Conservation (phyloP, 2,113 vertebrate species). For the Serilophus lunatus region DNA sequence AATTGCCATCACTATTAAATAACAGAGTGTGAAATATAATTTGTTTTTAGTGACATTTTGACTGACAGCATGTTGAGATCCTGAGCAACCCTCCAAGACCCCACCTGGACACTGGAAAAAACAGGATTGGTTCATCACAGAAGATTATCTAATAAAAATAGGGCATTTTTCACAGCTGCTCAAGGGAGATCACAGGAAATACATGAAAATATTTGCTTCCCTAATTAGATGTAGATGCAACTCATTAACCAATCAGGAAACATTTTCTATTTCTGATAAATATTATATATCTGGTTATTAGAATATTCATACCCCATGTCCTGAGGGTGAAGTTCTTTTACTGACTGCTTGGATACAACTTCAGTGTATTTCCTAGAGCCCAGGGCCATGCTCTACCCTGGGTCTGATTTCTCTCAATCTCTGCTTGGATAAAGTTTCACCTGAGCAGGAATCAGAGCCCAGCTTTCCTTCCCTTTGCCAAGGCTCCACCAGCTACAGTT, state of each 20-base stretch:
- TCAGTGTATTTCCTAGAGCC: not conserved
- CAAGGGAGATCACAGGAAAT: not conserved
- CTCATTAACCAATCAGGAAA: not conserved
- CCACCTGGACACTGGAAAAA: not conserved
- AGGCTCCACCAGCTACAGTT: not conserved
- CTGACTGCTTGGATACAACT: not conserved
- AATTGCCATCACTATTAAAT: not conserved
- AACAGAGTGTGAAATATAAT: not conserved
- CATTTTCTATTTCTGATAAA: not conserved
- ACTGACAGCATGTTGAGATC: rapidly evolving
- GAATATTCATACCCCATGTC: not conserved
- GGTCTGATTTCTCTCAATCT: not conserved
- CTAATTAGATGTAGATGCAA: not conserved
- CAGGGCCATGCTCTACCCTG: not conserved
- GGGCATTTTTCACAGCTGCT: not conserved
- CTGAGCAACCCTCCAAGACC: rapidly evolving
- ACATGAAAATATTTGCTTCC: not conserved
- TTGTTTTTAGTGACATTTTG: not conserved
- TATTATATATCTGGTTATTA: not conserved
- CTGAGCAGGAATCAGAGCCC: not conserved
- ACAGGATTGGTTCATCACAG: no score
- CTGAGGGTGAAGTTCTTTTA: not conserved
- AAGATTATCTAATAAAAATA: not conserved
- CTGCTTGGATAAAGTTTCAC: not conserved
- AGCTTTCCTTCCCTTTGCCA: not conserved